phyloP scores from a whole-genome alignment of 2,888 invertebrate genomes.

The Teleiodes luculella region DNA sequence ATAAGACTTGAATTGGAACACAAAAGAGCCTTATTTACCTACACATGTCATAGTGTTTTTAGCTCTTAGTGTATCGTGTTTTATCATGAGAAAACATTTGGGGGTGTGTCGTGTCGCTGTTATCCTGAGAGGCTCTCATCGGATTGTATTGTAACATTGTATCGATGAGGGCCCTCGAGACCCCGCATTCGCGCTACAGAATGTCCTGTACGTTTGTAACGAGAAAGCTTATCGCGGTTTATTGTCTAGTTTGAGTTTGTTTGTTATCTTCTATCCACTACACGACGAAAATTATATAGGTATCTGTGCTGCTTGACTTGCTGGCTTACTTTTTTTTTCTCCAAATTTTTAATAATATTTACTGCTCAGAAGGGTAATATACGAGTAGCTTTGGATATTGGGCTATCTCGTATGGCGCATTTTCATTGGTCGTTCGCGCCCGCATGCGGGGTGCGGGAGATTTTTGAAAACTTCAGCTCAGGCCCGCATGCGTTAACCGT shows the following conservation, averaged over 20 bases:
- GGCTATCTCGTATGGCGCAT: no score
- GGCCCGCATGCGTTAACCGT: no score
- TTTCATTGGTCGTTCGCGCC: no score
- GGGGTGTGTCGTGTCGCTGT: constrained; percentile 2
- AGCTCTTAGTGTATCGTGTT: neutral
- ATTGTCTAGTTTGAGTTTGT: neutral
- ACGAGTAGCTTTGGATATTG: no score
- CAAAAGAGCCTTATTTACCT: neutral
- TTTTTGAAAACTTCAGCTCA: no score
- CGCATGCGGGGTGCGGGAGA: no score
- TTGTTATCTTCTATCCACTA: no score
- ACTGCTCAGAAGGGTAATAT: no score
- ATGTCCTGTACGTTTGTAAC: neutral
- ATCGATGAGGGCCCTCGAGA: constrained; percentile 8
- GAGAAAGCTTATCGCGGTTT: neutral
- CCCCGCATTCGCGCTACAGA: neutral
- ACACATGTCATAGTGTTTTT: neutral
- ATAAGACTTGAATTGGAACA: neutral
- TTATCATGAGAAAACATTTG: constrained; percentile 4
- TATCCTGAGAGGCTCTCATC: neutral
- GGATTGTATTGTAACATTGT: constrained; percentile 6
- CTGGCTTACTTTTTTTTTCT: no score
- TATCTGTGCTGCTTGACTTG: no score
- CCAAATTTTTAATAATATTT: no score
- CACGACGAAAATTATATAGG: no score